Evolutionary conservation across 2,888 invertebrate genomes (phyloP).

Genomic region (Pedicia rivosa): DNA sequence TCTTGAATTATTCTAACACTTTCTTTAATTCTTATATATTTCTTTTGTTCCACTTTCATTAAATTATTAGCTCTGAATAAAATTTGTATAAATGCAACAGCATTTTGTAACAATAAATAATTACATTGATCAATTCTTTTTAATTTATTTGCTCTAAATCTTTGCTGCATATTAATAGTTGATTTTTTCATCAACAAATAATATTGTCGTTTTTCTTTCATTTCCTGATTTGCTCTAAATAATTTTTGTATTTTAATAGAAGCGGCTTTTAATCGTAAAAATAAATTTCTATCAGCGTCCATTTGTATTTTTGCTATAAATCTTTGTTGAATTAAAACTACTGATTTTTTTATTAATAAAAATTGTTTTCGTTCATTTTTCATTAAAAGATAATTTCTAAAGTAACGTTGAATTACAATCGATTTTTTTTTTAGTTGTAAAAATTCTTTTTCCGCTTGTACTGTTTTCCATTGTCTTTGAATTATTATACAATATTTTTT

Average conservation of each 20-base stretch:
- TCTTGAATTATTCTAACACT: constrained; percentile 15
- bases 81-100: constrained; percentile 26
- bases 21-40: constrained; percentile 16
- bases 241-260: constrained; percentile 29
- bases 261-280: constrained; percentile 20
- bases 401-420: constrained; percentile 17
- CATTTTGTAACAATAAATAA: constrained; percentile 14
- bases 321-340: constrained; percentile 15
- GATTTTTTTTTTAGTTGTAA: constrained; percentile 12
- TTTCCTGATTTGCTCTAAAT: constrained; percentile 25
- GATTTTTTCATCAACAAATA: constrained; percentile 18
- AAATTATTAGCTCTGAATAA: constrained; percentile 24
- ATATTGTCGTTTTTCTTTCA: constrained; percentile 17
- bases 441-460: constrained; percentile 16
- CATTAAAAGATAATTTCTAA: constrained; percentile 17
- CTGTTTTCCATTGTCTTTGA: constrained; percentile 28
- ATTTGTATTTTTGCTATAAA: constrained; percentile 18
- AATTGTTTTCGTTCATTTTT: constrained; percentile 14
- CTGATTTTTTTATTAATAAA: constrained; percentile 11
- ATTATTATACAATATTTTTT: constrained; percentile 22
- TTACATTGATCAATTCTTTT: constrained; percentile 14
- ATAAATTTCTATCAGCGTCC: constrained; percentile 17
- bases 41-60: constrained; percentile 13
- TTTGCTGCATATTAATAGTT: constrained; percentile 20
- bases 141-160: constrained; percentile 22